Percentiles rank a stretch among this genome's conserved stretches.
These are phyloP conservation scores for Clistopyga incitator DNA, from an alignment of 2,888 invertebrate genomes.

Conservation along the genomic window DNA sequence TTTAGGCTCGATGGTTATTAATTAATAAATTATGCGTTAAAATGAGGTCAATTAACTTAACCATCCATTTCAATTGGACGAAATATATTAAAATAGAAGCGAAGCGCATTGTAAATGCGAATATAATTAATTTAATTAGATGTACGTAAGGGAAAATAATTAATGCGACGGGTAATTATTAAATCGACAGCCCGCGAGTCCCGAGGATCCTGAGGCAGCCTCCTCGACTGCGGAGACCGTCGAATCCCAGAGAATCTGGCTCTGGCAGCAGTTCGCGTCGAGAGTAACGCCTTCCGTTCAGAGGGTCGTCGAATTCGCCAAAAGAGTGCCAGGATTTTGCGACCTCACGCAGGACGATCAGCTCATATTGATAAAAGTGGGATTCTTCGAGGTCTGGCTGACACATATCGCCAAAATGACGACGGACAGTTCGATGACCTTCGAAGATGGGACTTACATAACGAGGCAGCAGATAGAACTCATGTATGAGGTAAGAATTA, in stretches of 20 bases:
- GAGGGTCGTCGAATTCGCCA: conserved; percentile 98
- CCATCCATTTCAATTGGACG: background rate
- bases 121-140: background rate
- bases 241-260: conserved; percentile 91
- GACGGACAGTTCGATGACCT: conserved; percentile 91
- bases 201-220: conserved; percentile 85
- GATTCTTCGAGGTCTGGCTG: conserved; percentile 98
- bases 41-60: background rate
- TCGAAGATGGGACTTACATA: conserved; percentile 95
- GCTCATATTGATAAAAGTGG: conserved; percentile 97
- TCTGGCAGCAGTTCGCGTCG: conserved; percentile 95
- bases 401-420: conserved; percentile 93
- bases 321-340: conserved; percentile 96
- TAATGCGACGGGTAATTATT: background rate
- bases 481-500: conserved; percentile 91
- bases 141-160: background rate
- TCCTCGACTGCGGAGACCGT: conserved; percentile 88
- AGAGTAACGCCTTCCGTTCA: conserved; percentile 96
- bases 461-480: conserved; percentile 93
- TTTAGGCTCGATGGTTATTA: background rate
- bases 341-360: conserved; percentile 97
- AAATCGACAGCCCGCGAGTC: conserved; percentile 79
- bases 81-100: background rate
- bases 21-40: background rate
- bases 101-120: background rate